A percentile compares a stretch with the other conserved stretches of the same genome.
Evolutionary conservation across 2,888 invertebrate species (phyloP).

Genomic region (Xanthia icteritia): DNA sequence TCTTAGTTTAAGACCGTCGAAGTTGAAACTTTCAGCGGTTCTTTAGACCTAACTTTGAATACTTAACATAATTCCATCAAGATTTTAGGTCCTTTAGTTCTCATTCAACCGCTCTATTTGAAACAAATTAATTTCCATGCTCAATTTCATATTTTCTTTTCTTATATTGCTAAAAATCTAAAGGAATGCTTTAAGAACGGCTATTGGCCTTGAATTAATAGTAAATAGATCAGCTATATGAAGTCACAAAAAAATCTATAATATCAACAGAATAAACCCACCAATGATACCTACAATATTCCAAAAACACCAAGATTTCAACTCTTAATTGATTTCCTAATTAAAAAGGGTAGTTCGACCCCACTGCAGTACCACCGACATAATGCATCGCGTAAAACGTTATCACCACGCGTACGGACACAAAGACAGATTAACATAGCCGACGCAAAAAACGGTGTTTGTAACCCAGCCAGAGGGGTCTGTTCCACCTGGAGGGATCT

Average conservation of each 20-base stretch:
- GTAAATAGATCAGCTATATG: not conserved
- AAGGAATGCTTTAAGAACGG: not conserved
- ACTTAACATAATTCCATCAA: constrained; percentile 28
- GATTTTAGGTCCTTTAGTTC: constrained; percentile 5
- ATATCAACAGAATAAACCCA: not conserved
- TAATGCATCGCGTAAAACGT: constrained; percentile 21
- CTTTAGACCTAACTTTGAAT: constrained; percentile 37
- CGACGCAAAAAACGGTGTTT: constrained; percentile 37
- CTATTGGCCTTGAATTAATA: not conserved
- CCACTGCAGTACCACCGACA: constrained; percentile 9
- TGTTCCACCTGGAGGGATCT: not conserved
- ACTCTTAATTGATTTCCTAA: not conserved
- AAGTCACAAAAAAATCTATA: not conserved
- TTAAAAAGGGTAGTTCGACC: not conserved
- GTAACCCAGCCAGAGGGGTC: not conserved
- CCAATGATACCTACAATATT: not conserved
- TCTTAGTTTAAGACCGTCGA: constrained; percentile 4
- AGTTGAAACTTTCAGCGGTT: constrained; percentile 21
- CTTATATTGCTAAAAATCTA: not conserved
- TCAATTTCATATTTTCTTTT: not conserved
- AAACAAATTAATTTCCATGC: constrained; percentile 19
- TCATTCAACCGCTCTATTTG: constrained; percentile 3
- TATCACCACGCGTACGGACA: constrained; percentile 22
- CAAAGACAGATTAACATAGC: constrained; percentile 61
- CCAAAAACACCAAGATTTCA: not conserved